Evolutionary conservation across 2,797 vertebrate genomes (phyloP), one percentile per base, ranked within the genome.

Genomic region (Microctenopoma stevenorrisi): DNA sequence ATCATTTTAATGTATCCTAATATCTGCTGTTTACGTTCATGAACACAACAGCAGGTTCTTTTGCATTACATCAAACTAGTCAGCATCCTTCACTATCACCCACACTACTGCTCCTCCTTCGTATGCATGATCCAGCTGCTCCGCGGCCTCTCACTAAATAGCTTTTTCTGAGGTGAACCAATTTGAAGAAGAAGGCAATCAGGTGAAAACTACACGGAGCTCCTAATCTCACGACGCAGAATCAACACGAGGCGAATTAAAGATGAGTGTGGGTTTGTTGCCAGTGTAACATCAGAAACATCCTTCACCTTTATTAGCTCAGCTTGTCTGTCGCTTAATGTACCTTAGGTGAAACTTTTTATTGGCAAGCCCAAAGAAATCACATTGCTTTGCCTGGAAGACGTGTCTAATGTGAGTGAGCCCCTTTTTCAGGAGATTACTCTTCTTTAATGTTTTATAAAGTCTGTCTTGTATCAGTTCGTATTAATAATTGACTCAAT

Each of bases 131-230:
- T 57, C n/a, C 6, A 18, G 66, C 71, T 62, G 73, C 79, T 77
- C 58, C 61, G 46, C 25, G 28, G 74, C 57, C 52, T 60, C 49
- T 51, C 0, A 6, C 35, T 68, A 63, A 88, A 86, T 84, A 58
- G 75, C 75, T 79, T 85, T 86, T 75, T 79, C 79, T 65, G 55
- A 83, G 35, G 68, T 76, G 76, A 77, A 49, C 57, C 18, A 86
- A 79, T 89, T 72, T 82, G 66, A 86, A 89, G 87, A 78, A 54
- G 80, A 90, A 85, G 53, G 50, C 69, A 65, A 74, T 78, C 64
- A 68, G 49, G 81, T 74, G 52, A 76, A 75, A 84, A 78, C 67
- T 33, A 61, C 74, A 73, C 2, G 1, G 42, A 71, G 79, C 55
- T 40, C 35, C 61, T 26, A 18, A 49, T 50, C 49, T 74, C 43